Evolutionary conservation across 2,113 vertebrate species (phyloP).

Genomic region (Oenanthe melanoleuca): DNA sequence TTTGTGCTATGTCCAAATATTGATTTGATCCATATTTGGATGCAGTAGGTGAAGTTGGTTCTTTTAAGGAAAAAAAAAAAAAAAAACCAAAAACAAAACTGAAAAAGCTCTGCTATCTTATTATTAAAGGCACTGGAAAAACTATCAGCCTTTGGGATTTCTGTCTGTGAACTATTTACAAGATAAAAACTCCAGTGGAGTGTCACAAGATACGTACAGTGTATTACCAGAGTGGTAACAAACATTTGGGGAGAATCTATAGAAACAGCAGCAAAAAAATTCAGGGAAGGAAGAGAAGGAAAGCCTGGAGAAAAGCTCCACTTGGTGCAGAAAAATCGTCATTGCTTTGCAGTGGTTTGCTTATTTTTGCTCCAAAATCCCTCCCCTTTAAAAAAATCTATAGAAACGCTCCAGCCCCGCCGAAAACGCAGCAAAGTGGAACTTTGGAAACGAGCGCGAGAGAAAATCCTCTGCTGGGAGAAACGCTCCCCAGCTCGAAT

Average conservation of each 20-base stretch:
- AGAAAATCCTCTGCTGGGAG: background rate
- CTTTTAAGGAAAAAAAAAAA: background rate
- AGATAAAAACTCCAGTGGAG: background rate
- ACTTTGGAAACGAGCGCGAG: background rate
- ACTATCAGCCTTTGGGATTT: slow-evolving; percentile 31
- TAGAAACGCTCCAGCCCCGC: background rate
- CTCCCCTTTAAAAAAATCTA: background rate
- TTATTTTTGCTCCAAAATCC: slow-evolving; percentile 5
- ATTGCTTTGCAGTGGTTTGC: background rate
- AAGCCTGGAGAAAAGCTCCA: background rate
- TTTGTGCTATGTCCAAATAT: background rate
- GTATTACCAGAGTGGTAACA: background rate
- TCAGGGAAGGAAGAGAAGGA: background rate
- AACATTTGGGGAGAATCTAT: background rate
- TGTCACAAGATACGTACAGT: background rate
- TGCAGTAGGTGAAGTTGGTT: background rate
- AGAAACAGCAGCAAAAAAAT: background rate
- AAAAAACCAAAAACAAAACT: background rate
- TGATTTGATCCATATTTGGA: background rate
- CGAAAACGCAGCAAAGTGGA: background rate
- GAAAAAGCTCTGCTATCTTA: background rate
- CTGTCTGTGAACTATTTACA: slow-evolving; percentile 3
- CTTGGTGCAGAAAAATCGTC: background rate
- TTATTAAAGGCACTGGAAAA: slow-evolving; percentile 7
- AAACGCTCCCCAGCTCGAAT: background rate